Conservation (phyloP, 2,113 vertebrate species). For the Acinonyx jubatus region DNA sequence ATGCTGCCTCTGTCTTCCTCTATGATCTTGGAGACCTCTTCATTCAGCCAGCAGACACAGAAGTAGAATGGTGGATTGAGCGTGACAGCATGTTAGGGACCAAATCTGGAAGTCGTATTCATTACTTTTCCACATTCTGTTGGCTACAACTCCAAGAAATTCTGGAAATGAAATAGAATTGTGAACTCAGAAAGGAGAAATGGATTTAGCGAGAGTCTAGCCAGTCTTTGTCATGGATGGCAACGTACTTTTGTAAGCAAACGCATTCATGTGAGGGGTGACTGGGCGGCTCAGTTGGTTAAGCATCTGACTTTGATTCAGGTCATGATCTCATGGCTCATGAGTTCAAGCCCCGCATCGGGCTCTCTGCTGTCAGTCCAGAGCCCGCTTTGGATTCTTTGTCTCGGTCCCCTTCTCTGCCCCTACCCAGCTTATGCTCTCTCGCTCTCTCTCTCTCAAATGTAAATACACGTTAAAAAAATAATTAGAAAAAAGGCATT, state of each 20-base stretch:
- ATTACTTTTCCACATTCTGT: background rate
- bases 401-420: no score
- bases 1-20: background rate
- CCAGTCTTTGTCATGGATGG: background rate
- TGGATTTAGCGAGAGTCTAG: background rate
- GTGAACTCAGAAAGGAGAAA: background rate
- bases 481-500: background rate
- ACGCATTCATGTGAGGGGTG: background rate
- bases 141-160: background rate
- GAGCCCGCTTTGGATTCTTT: no score
- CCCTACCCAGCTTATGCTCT: no score
- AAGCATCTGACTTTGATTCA: no score
- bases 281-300: no score
- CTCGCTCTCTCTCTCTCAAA: no score
- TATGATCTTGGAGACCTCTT: background rate
- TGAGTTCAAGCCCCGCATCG: no score
- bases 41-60: background rate
- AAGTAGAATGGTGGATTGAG: background rate
- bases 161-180: background rate
- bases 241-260: background rate
- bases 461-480: no score
- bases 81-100: background rate
- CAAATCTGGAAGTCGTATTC: background rate
- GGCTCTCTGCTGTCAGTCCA: no score
- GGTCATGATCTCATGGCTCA: no score